Evolutionary conservation across 2,113 vertebrate genomes (phyloP), one percentile per base, ranked within the genome.

Genomic region (Perca schrenkii): DNA sequence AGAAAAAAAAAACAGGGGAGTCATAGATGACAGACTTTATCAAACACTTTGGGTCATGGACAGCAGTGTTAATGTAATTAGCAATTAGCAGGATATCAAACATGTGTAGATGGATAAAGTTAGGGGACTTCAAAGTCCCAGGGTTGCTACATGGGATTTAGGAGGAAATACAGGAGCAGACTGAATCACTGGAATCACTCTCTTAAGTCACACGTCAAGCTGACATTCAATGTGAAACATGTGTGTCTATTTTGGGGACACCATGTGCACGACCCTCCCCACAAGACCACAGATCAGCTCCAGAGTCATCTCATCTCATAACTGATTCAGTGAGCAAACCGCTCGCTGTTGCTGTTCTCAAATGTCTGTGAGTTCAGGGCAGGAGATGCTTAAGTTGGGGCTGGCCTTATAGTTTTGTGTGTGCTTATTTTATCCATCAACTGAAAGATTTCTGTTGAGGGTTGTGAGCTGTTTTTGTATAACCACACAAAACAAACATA

Each of bases 211-310:
- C 56, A 64, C 49, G 4, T 34, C 61, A 52, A 47, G 12, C 70
- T 76, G 74, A 50, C 66, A 70, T 71, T 28, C 53, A 73, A 67
- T 31, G 43, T 53, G 68, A 40, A 82, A 46, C 84, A 79, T 13
- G 80, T 74, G 67, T 8, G 15, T 76, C 88, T 92, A 92, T 92
- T 92, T 90, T 77, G 56, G 83, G 72, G 64, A 76, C 57, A n/a
- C 25, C 90, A 86, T 84, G 82, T 89, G 90, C 67, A 71, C 4
- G 34, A 34, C 74, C 53, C 80, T 60, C 28, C 28, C 52, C 68
- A 83, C 90, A n/a, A 49, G 6, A 65, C 47, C 80, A n/a, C n/a
- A 49, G 6, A 68, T 47, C 79, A n/a, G 49, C 54, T 61, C 57
- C 50, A 6, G 40, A 80, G 63, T 73, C 68, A 68, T 74, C 40